phyloP scores from a whole-genome alignment of 2,797 vertebrate genomes.

The Aldrovandia affinis region DNA sequence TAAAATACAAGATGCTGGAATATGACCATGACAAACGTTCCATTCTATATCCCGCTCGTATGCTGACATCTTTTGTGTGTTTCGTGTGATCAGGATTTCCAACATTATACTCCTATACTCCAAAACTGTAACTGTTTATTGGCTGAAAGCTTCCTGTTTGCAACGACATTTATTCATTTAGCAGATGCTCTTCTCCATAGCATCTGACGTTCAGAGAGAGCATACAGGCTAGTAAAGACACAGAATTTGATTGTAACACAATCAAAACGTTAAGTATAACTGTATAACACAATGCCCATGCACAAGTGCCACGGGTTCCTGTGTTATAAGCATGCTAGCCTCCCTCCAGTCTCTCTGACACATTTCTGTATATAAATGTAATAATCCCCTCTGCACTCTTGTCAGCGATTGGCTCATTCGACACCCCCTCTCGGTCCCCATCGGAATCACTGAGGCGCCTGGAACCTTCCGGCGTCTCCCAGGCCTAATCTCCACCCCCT shows the following conservation, averaged over 20 bases:
- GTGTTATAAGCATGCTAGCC: neutral
- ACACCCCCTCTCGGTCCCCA: neutral
- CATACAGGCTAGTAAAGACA: neutral
- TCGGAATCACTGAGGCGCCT: neutral
- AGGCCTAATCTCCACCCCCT: conserved; percentile 21
- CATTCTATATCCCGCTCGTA: too few relatives aligned
- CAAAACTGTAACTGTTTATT: neutral
- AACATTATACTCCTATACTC: conserved; percentile 31
- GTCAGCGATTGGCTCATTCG: conserved; percentile 2
- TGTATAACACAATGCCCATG: neutral
- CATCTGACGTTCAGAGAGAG: neutral
- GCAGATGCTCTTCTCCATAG: neutral
- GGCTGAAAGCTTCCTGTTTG: conserved; percentile 25
- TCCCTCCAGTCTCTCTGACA: neutral
- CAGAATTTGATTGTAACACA: neutral
- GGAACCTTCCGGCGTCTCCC: neutral
- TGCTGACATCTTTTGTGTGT: neutral
- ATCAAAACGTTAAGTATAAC: neutral
- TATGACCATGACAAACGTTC: too few relatives aligned
- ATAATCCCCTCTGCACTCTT: neutral
- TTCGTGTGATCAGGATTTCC: neutral
- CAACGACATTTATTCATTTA: neutral
- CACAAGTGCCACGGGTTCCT: neutral
- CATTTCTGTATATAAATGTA: neutral
- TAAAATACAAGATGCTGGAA: too few relatives aligned